phyloP scores from a whole-genome alignment of 2,113 vertebrate genomes.

The Macaca nemestrina region DNA sequence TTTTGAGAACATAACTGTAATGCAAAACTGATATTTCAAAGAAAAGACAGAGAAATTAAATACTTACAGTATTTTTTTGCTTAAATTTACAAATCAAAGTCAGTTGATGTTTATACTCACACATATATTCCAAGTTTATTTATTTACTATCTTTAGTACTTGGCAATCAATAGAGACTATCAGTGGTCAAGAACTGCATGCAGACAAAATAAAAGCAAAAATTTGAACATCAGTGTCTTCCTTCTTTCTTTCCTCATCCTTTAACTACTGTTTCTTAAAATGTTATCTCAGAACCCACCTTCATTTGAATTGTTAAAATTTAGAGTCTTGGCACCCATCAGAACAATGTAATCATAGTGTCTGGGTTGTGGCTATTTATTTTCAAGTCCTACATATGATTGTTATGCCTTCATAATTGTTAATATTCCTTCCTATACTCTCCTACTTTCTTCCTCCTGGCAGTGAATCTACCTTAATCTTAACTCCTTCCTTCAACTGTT shows the following conservation, averaged over 20 bases:
- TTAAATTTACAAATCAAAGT: not conserved
- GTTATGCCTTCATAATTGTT: not conserved
- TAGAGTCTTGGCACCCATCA: not conserved
- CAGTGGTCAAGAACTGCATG: not conserved
- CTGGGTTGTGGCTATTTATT: not conserved
- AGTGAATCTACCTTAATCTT: conserved; percentile 4
- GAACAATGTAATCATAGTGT: not conserved
- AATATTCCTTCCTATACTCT: not conserved
- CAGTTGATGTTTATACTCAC: not conserved
- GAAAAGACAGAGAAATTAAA: not conserved
- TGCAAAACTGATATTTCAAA: not conserved
- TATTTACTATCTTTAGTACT: not conserved
- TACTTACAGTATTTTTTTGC: not conserved
- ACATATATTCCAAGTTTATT: not conserved
- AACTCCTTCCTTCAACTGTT: not conserved
- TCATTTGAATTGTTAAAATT: not conserved
- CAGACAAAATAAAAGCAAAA: not conserved
- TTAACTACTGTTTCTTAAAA: not conserved
- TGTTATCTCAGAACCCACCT: not conserved
- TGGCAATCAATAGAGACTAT: not conserved
- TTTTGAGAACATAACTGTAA: not conserved
- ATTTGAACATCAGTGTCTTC: not conserved
- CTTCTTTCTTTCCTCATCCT: not conserved
- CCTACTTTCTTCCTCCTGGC: not conserved
- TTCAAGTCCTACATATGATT: not conserved